phyloP scores from a whole-genome alignment of 2,797 vertebrate species.

The Odontamblyopus lacepedii region DNA sequence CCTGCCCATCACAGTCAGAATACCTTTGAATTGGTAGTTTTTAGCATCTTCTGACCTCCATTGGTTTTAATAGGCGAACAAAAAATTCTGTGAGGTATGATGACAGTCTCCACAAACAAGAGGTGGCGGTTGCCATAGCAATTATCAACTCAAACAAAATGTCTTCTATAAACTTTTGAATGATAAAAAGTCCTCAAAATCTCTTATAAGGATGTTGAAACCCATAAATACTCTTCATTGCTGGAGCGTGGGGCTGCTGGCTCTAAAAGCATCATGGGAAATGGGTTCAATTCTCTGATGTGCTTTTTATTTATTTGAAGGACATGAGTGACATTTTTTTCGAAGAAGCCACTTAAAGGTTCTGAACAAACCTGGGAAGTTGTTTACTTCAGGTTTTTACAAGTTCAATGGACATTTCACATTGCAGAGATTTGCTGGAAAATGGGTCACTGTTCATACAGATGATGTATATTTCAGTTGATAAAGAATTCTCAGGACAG shows the following conservation, averaged over 20 bases:
- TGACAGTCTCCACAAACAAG: too few relatives aligned
- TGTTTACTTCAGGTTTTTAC: neutral
- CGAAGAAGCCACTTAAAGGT: neutral
- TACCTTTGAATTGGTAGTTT: too few relatives aligned
- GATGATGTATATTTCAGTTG: neutral
- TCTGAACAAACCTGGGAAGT: neutral
- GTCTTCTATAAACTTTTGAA: too few relatives aligned
- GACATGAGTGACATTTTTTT: neutral
- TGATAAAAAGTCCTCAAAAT: too few relatives aligned
- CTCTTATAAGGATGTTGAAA: too few relatives aligned
- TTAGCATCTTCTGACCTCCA: too few relatives aligned
- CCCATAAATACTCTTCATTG: neutral
- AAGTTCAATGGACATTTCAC: slow-evolving; percentile 10
- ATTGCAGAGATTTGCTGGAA: neutral
- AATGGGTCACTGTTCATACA: neutral
- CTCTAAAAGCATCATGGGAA: neutral
- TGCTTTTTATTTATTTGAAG: slow-evolving; percentile 45
- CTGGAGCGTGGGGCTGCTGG: neutral
- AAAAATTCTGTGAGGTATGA: too few relatives aligned
- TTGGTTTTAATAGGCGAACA: too few relatives aligned
- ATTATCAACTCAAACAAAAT: too few relatives aligned
- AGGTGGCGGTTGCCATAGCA: too few relatives aligned
- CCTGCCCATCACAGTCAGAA: too few relatives aligned
- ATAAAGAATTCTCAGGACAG: neutral
- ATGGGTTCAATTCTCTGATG: slow-evolving; percentile 9